Evolutionary conservation across 2,113 vertebrate genomes (phyloP).

Genomic region (Castor canadensis): DNA sequence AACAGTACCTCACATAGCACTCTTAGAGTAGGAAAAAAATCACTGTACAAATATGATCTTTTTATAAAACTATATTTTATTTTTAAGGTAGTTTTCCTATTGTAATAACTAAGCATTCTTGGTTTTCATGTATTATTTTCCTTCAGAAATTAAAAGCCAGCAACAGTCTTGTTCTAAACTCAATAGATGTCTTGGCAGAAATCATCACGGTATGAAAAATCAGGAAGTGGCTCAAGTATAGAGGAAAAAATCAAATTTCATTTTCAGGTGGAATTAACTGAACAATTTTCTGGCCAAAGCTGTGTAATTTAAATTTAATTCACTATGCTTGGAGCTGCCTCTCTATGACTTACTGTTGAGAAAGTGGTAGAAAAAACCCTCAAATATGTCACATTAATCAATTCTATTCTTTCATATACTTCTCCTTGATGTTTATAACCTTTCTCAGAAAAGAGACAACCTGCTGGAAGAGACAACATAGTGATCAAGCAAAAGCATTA

Average conservation of each 20-base stretch:
- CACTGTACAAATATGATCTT: not conserved
- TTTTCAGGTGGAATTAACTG: constrained; percentile 68
- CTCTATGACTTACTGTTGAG: constrained; percentile 85
- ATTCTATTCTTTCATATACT: constrained; percentile 84
- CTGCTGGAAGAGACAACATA: constrained; percentile 62
- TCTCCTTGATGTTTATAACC: constrained; percentile 82
- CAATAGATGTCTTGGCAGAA: constrained; percentile 68
- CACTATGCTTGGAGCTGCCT: constrained; percentile 82
- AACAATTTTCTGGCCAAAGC: constrained; percentile 77
- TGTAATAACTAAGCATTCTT: not conserved
- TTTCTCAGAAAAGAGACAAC: constrained; percentile 63
- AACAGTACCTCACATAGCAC: not conserved
- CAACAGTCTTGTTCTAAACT: not conserved
- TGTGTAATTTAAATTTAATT: constrained; percentile 81
- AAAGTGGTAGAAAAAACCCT: constrained; percentile 80
- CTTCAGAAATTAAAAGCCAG: constrained; percentile 38
- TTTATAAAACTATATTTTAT: constrained; percentile 2
- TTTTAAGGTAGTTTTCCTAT: constrained; percentile 1
- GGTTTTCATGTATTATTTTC: not conserved
- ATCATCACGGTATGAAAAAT: constrained; percentile 69
- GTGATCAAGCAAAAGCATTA: constrained; percentile 54
- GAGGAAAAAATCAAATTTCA: constrained; percentile 73
- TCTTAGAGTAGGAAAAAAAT: not conserved
- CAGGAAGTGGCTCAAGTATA: constrained; percentile 55
- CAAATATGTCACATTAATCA: constrained; percentile 88